These are phyloP conservation scores for Acropternis orthonyx DNA, from an alignment of 2,797 vertebrate genomes.

Conservation along the genomic window DNA sequence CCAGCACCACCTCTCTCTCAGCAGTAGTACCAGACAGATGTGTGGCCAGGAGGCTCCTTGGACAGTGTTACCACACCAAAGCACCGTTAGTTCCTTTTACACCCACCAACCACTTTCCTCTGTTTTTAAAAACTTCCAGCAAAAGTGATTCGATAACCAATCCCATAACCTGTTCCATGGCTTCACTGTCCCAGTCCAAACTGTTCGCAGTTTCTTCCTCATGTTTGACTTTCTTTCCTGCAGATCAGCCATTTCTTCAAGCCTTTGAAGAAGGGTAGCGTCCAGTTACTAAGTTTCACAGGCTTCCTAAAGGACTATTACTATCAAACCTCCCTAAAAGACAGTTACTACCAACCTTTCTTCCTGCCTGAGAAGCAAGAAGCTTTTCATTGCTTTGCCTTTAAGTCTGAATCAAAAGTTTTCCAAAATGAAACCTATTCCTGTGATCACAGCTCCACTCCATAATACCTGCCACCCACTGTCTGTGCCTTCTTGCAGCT, in stretches of 20 bases:
- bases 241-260: background rate
- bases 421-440: background rate
- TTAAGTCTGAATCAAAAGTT: background rate
- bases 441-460: background rate
- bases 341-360: background rate
- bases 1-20: background rate
- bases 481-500: background rate
- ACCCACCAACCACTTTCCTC: background rate
- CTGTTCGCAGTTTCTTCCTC: background rate
- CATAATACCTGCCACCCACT: background rate
- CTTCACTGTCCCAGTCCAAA: background rate
- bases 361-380: background rate
- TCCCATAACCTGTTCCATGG: background rate
- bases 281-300: background rate
- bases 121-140: background rate
- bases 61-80: background rate
- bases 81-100: background rate
- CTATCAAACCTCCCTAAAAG: background rate
- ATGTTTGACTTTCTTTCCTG: background rate
- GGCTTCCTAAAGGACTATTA: background rate
- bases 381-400: background rate
- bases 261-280: background rate
- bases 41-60: background rate
- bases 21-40: background rate
- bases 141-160: background rate